Evolutionary conservation across 2,113 vertebrate species (phyloP), one percentile per base, ranked within the genome.

Genomic region (Phocoena sinus): DNA sequence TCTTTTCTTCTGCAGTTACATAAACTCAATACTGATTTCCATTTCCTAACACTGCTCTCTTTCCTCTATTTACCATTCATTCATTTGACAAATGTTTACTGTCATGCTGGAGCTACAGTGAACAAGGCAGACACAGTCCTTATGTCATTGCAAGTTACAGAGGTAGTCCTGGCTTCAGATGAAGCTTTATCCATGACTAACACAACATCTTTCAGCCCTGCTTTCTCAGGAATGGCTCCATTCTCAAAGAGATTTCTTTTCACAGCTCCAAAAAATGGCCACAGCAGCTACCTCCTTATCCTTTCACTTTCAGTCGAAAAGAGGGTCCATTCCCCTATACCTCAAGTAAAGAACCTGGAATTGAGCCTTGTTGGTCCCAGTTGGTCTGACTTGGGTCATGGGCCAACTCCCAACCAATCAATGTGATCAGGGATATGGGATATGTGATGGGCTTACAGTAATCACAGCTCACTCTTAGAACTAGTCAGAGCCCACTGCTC

Each of bases 1-100:
- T 7, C 67, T 79, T 97, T 92, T 91, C 84, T 88, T 95, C 91
- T 88, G 31, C 21, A 85, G 31, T 65, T 74, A 89, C 12, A 89
- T 67, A 83, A 92, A 70, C 56, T 76, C 85, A 83, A 15, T 53
- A 25, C 60, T 93, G 41, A 65, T 84, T 97, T 89, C 62, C 67
- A n/a, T 38, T 84, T 95, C 62, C 71, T 33, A 79, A 80, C 36
- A 36, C 38, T 41, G 11, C 6, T 21, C 25, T 31, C 41, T 91
- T 65, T 89, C 44, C 26, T 94, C 10, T 41, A 41, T 0, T 0
- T 60, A 93, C 31, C 15, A 1, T 76, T 84, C 14, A 81, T 50
- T 94, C 65, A 76, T 73, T 88, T 53, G 14, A 73, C 21, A 77
- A 58, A 74, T 14, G 20, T 82, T 56, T 77, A 41, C 53, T 91